Conservation (phyloP, 2,888 invertebrate genomes). For the Epiblema foenella region DNA sequence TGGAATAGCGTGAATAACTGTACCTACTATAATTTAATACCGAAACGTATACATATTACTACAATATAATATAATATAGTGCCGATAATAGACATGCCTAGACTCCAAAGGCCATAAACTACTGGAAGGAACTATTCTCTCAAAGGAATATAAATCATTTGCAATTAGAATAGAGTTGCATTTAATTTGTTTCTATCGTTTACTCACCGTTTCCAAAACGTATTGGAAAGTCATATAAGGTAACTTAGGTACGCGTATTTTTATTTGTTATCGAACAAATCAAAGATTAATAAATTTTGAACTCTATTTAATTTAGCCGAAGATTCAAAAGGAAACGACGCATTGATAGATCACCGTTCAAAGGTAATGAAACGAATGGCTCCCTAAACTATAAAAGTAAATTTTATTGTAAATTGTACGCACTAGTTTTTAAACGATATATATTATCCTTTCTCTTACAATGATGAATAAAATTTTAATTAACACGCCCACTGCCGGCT, state of each 20-base stretch:
- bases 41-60: no score
- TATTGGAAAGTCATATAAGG: background rate
- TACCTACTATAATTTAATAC: no score
- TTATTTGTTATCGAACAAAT: background rate
- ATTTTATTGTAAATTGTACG: constrained; percentile 45
- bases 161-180: no score
- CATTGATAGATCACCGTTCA: background rate
- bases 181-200: no score
- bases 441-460: constrained; percentile 49
- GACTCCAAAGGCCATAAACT: no score
- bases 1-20: no score
- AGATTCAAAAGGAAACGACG: background rate
- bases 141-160: no score
- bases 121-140: no score
- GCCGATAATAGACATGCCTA: no score
- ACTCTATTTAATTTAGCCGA: background rate
- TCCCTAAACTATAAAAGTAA: constrained; percentile 5
- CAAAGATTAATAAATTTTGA: background rate
- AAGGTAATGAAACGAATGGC: background rate
- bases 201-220: background rate
- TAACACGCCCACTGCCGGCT: constrained; percentile 51
- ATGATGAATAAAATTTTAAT: constrained; percentile 62
- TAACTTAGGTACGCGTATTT: background rate
- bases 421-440: constrained; percentile 47
- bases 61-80: no score